Conservation (phyloP, 2,888 invertebrate genomes). For the Nowickia ferox region DNA sequence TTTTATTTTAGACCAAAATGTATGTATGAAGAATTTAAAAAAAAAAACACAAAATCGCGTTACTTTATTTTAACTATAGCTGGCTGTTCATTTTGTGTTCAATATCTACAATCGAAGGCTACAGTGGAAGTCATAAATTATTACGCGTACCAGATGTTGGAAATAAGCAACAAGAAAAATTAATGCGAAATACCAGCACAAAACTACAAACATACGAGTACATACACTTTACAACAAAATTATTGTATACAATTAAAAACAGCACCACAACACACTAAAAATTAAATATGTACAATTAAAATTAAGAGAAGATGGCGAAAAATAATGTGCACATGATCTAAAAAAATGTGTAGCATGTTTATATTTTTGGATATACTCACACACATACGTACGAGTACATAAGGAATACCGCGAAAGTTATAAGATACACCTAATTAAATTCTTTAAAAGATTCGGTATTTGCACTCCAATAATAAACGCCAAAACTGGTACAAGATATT, state of each 20-base stretch:
- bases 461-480: too few relatives aligned
- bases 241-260: constrained; percentile 4
- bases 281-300: constrained; percentile 29
- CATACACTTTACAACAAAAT: constrained; percentile 24
- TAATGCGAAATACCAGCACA: not conserved
- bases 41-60: constrained; percentile 47
- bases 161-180: constrained; percentile 28
- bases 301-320: constrained; percentile 42
- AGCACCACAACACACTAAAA: constrained; percentile 5
- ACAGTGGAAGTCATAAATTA: constrained; percentile 69
- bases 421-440: constrained; percentile 39
- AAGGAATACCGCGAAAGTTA: constrained; percentile 3
- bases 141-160: constrained; percentile 65
- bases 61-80: constrained; percentile 40
- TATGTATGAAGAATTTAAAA: constrained; percentile 3
- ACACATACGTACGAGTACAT: not conserved
- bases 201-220: not conserved
- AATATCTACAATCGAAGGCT: constrained; percentile 53
- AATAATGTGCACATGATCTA: constrained; percentile 45
- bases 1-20: constrained; percentile 4
- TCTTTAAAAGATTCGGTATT: constrained; percentile 16
- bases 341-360: not conserved
- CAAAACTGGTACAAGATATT: too few relatives aligned
- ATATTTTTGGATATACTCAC: not conserved
- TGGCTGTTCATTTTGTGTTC: constrained; percentile 56